Evolutionary conservation across 2,888 invertebrate genomes (phyloP).

Genomic region (Iphiclides podalirius): DNA sequence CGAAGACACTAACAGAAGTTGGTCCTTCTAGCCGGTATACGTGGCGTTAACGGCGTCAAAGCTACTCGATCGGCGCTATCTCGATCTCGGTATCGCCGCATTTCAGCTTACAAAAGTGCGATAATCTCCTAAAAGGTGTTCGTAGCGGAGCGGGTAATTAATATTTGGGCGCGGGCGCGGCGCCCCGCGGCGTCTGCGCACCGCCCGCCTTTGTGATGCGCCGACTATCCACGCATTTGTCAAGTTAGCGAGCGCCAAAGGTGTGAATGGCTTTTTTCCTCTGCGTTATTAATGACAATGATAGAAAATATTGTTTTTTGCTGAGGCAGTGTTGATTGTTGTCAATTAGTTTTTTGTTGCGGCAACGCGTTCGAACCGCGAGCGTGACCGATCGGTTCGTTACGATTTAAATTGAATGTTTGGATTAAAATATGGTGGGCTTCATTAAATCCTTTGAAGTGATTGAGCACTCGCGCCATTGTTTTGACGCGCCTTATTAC

Average conservation of each 20-base stretch:
- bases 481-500: slow-evolving; percentile 27
- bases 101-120: slow-evolving; percentile 61
- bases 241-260: slow-evolving; percentile 76
- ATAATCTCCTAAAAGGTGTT: slow-evolving; percentile 77
- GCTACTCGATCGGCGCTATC: slow-evolving; percentile 59
- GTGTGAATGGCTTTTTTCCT: slow-evolving; percentile 77
- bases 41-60: neutral
- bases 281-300: slow-evolving; percentile 77
- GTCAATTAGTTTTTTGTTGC: slow-evolving; percentile 78
- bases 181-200: slow-evolving; percentile 76
- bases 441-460: slow-evolving; percentile 60
- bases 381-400: slow-evolving; percentile 68
- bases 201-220: slow-evolving; percentile 58
- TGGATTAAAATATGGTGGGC: slow-evolving; percentile 69
- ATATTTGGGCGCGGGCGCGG: slow-evolving; percentile 66
- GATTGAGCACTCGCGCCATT: slow-evolving; percentile 43
- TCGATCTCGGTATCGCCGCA: slow-evolving; percentile 62
- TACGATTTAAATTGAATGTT: slow-evolving; percentile 70
- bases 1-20: too few species aligned
- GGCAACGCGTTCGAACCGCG: slow-evolving; percentile 65
- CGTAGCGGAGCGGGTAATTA: slow-evolving; percentile 71
- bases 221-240: slow-evolving; percentile 70
- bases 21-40: too few species aligned
- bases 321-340: slow-evolving; percentile 73
- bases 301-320: slow-evolving; percentile 77